These are phyloP conservation scores for Sylvilagus bachmani DNA, from an alignment of 2,113 vertebrate genomes.

Conservation along the genomic window DNA sequence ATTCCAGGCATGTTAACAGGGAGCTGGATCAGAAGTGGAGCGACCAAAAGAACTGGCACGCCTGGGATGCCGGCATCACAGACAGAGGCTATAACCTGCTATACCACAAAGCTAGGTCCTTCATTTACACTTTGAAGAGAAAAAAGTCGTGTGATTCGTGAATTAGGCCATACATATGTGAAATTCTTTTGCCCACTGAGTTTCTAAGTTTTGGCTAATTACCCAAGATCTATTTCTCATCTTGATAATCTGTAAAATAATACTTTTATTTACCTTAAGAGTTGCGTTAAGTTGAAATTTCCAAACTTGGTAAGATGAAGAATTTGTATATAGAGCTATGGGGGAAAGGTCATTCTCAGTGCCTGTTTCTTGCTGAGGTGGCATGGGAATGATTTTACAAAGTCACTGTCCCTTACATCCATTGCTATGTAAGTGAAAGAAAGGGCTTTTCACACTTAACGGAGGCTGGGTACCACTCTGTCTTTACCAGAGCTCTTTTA, in stretches of 20 bases:
- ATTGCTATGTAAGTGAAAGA: slow-evolving; percentile 56
- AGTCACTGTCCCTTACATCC: background rate
- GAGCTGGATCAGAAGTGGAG: too few relatives aligned
- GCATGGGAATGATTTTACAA: slow-evolving; percentile 48
- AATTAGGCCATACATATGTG: background rate
- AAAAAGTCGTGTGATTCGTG: slow-evolving; percentile 33
- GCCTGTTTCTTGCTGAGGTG: background rate
- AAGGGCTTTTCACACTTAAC: slow-evolving; percentile 11
- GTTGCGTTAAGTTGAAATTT: slow-evolving; percentile 51
- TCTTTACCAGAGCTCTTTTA: slow-evolving; percentile 53
- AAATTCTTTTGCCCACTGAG: slow-evolving; percentile 3
- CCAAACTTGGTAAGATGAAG: slow-evolving; percentile 43
- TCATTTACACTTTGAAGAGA: slow-evolving; percentile 15
- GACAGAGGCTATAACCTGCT: too few relatives aligned
- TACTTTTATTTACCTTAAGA: slow-evolving; percentile 50
- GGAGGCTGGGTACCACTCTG: background rate
- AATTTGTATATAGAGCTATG: slow-evolving; percentile 44
- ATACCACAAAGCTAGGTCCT: too few relatives aligned
- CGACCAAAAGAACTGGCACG: too few relatives aligned
- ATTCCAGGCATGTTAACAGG: too few relatives aligned
- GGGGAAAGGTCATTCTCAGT: slow-evolving; percentile 18
- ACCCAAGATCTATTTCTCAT: slow-evolving; percentile 49
- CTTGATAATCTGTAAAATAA: slow-evolving; percentile 50
- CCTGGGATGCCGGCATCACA: too few relatives aligned
- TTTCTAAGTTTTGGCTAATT: slow-evolving; percentile 52